Conservation (phyloP, 2,797 vertebrate species). For the Danio tinwini region DNA sequence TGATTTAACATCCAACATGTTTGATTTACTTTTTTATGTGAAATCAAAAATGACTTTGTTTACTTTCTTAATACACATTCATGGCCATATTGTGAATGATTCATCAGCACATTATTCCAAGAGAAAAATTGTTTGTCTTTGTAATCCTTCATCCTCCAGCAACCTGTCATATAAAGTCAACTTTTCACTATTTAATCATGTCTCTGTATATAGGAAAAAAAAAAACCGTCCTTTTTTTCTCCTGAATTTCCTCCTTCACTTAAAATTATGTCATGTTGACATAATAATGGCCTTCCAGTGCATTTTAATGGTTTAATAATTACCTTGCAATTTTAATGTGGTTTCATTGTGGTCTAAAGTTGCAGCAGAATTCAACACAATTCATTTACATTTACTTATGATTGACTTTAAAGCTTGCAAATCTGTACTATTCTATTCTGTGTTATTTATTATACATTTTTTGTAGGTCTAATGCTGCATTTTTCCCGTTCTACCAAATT, state of each 20-base stretch:
- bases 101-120: conserved; percentile 1
- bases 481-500: not conserved
- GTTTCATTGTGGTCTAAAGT: not conserved
- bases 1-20: not conserved
- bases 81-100: conserved; percentile 14
- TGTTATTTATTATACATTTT: not conserved
- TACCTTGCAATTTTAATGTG: not conserved
- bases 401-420: not conserved
- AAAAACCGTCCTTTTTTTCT: not conserved
- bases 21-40: conserved; percentile 22
- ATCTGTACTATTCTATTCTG: not conserved
- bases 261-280: not conserved
- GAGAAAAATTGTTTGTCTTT: conserved; percentile 27
- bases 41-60: conserved; percentile 20
- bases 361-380: not conserved
- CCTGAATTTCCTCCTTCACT: not conserved
- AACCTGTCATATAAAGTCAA: conserved; percentile 13
- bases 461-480: not conserved
- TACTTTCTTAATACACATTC: conserved; percentile 28
- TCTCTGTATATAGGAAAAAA: not conserved
- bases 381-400: not conserved
- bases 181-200: conserved; percentile 15
- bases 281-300: not conserved
- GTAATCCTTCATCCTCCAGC: conserved; percentile 19
- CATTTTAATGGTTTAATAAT: not conserved